phyloP scores from a whole-genome alignment of 2,888 invertebrate species.

The Anticlea derivata region DNA sequence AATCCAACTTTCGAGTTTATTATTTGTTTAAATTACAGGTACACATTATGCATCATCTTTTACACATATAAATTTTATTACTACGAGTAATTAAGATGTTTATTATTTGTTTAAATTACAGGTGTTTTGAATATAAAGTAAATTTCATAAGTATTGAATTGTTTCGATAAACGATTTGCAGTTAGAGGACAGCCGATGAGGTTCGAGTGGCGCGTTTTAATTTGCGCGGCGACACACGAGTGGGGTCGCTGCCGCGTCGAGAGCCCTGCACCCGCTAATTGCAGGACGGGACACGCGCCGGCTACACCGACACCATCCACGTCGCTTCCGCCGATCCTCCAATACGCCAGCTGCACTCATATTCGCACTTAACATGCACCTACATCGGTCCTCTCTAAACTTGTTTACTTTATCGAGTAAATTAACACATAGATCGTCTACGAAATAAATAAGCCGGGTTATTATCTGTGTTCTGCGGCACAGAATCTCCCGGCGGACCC shows the following conservation, averaged over 20 bases:
- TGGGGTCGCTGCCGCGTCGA: constrained; percentile 72
- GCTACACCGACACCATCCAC: constrained; percentile 56
- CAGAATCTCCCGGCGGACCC: constrained; percentile 66
- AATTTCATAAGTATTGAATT: constrained; percentile 55
- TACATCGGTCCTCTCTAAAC: not conserved
- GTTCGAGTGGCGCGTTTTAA: constrained; percentile 79
- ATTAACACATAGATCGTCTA: constrained; percentile 30
- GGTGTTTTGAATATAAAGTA: constrained; percentile 8
- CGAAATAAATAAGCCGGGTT: constrained; percentile 52
- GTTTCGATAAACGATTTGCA: constrained; percentile 68
- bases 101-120: not conserved
- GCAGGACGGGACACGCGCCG: constrained; percentile 69
- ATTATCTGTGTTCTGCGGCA: constrained; percentile 51
- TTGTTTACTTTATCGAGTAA: constrained; percentile 17
- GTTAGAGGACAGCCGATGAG: constrained; percentile 64
- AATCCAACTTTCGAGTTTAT: too few relatives aligned
- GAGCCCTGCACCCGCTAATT: constrained; percentile 73
- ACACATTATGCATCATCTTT: too few relatives aligned
- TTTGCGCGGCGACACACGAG: constrained; percentile 81
- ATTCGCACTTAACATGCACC: constrained; percentile 35
- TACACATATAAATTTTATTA: too few relatives aligned
- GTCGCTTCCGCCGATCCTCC: constrained; percentile 52
- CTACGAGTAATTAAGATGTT: too few relatives aligned
- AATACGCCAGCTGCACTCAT: constrained; percentile 47
- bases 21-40: too few relatives aligned